Percentiles rank a stretch among this genome's conserved stretches.
Evolutionary conservation across 2,888 invertebrate species (phyloP).

Genomic region (Pomacea canaliculata): DNA sequence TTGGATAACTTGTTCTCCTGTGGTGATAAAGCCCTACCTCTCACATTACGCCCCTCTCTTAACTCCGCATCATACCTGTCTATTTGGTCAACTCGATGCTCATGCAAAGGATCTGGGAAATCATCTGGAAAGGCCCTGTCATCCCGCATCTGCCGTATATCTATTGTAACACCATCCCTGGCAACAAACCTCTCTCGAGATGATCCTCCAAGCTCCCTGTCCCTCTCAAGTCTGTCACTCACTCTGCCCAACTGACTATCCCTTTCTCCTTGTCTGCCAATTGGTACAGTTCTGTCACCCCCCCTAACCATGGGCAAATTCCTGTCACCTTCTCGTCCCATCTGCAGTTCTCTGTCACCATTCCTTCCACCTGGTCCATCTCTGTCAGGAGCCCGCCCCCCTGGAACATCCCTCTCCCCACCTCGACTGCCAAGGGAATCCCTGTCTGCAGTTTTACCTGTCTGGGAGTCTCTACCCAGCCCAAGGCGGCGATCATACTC

Average conservation of each 20-base stretch:
- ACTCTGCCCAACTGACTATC: slow-evolving; percentile 29
- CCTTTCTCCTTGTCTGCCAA: slow-evolving; percentile 17
- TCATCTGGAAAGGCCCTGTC: slow-evolving; percentile 16
- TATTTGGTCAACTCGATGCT: slow-evolving; percentile 10
- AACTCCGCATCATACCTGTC: slow-evolving; percentile 1
- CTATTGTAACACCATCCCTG: not conserved
- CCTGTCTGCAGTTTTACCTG: slow-evolving; percentile 8
- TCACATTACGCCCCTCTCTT: slow-evolving; percentile 1
- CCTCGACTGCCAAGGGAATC: not conserved
- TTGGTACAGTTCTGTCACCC: not conserved
- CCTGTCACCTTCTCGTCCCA: slow-evolving; percentile 11
- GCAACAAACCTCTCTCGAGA: slow-evolving; percentile 6
- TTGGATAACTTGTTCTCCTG: not conserved
- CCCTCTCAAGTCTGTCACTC: slow-evolving; percentile 29
- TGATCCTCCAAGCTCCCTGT: slow-evolving; percentile 29
- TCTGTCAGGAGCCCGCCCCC: slow-evolving; percentile 16
- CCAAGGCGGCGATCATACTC: slow-evolving; percentile 14
- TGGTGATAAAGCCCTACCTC: not conserved
- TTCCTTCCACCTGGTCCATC: slow-evolving; percentile 1
- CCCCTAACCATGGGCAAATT: not conserved
- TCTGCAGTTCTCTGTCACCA: slow-evolving; percentile 17
- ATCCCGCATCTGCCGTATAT: slow-evolving; percentile 13
- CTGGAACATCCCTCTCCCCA: not conserved
- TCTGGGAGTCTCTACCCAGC: slow-evolving; percentile 13
- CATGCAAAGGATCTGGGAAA: slow-evolving; percentile 3